Evolutionary conservation across 2,797 vertebrate species (phyloP).

Genomic region (Chaetophractus vellerosus): DNA sequence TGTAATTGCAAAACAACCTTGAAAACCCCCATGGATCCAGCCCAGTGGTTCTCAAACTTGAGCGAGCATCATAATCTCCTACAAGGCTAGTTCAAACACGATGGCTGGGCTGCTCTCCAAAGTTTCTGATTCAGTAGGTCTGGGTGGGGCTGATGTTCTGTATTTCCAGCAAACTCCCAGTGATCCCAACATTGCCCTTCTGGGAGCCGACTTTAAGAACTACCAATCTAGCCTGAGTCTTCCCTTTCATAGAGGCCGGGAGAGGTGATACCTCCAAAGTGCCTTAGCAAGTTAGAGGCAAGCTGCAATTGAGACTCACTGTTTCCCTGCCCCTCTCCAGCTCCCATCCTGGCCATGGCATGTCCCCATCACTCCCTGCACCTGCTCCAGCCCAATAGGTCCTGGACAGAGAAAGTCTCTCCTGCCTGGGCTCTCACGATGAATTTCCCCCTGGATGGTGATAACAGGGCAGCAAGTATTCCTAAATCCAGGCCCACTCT

Average conservation of each 20-base stretch:
- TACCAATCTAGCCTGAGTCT: background rate
- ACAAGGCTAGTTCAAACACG: background rate
- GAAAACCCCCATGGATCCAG: background rate
- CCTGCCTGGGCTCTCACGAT: background rate
- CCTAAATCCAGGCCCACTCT: background rate
- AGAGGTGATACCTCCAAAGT: background rate
- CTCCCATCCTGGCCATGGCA: background rate
- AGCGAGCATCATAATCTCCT: background rate
- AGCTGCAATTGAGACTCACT: background rate
- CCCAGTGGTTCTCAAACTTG: background rate
- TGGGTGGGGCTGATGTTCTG: background rate
- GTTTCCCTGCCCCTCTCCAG: background rate
- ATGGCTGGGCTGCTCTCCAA: background rate
- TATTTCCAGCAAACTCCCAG: background rate
- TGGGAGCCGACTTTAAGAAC: background rate
- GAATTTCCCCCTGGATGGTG: background rate
- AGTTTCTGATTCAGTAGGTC: background rate
- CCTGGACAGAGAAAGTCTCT: background rate
- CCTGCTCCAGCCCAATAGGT: background rate
- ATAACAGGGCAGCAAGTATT: background rate
- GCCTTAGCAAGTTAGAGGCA: background rate
- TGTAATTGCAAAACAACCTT: background rate
- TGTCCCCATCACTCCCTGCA: fast-evolving
- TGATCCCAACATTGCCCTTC: background rate
- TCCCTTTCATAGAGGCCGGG: background rate